These are phyloP conservation scores for Leptocoma aspasia DNA, from an alignment of 2,113 vertebrate species.

Conservation along the genomic window DNA sequence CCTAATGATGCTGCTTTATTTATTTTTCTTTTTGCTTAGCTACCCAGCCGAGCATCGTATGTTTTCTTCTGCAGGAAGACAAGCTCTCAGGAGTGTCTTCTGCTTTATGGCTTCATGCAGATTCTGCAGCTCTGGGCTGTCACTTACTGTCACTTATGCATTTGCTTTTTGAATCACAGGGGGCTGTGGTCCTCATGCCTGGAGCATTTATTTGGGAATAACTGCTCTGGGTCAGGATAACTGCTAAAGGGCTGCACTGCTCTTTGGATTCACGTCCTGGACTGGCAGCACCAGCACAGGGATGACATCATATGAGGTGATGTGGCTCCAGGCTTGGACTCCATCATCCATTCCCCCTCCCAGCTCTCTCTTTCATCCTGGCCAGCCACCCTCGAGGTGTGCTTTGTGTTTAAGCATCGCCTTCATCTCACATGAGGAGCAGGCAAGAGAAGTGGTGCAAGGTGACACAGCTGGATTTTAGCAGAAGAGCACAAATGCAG, in stretches of 20 bases:
- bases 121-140: neutral
- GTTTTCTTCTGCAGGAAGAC: neutral
- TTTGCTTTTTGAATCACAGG: neutral
- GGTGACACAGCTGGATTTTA: neutral
- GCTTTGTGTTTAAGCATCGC: neutral
- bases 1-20: conserved; percentile 25
- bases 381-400: neutral
- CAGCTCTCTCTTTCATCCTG: neutral
- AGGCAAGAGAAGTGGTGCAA: neutral
- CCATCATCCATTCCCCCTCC: neutral
- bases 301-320: neutral
- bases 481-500: neutral
- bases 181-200: neutral
- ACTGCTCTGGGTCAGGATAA: neutral
- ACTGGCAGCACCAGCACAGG: neutral
- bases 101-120: conserved; percentile 6
- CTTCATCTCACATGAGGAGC: neutral
- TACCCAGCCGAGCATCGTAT: neutral
- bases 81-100: neutral
- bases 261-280: neutral
- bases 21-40: neutral
- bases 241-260: neutral
- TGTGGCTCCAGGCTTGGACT: neutral
- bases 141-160: neutral
- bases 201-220: neutral